These are phyloP conservation scores for Antedon mediterranea DNA, from an alignment of 53 echinoderm and acorn worm genomes.

Conservation along the genomic window DNA sequence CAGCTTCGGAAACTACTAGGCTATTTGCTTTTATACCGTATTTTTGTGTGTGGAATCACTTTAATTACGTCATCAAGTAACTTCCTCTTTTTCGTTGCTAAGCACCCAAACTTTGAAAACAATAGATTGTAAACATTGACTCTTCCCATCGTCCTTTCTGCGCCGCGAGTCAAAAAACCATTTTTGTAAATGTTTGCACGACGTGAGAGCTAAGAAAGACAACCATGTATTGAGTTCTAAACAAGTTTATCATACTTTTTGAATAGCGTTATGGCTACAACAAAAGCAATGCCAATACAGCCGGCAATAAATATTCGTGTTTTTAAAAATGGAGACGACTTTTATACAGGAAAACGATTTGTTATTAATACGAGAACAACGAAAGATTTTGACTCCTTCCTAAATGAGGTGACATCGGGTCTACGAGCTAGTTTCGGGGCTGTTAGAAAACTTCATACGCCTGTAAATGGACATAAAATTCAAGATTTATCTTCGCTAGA, in stretches of 20 bases:
- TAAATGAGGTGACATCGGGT: slow-evolving; percentile 57
- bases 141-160: not conserved
- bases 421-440: slow-evolving; percentile 55
- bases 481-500: slow-evolving; percentile 44
- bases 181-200: not conserved
- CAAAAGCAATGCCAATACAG: slow-evolving; percentile 5
- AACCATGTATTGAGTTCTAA: not conserved
- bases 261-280: not conserved
- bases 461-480: slow-evolving; percentile 49
- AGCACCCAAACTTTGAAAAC: not conserved
- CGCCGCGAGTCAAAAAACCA: not conserved
- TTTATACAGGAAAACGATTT: slow-evolving; percentile 57
- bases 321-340: slow-evolving; percentile 77
- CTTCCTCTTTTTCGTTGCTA: not conserved
- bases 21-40: no score
- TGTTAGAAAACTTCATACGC: slow-evolving; percentile 58
- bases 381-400: slow-evolving; percentile 69
- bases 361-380: slow-evolving; percentile 62
- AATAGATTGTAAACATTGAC: not conserved
- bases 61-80: not conserved
- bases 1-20: no score
- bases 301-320: slow-evolving; percentile 60
- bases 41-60: no score
- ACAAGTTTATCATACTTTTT: not conserved
- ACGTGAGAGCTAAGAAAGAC: not conserved